These are phyloP conservation scores for Podarcis lilfordi DNA, from an alignment of 2,797 vertebrate species.

Conservation along the genomic window DNA sequence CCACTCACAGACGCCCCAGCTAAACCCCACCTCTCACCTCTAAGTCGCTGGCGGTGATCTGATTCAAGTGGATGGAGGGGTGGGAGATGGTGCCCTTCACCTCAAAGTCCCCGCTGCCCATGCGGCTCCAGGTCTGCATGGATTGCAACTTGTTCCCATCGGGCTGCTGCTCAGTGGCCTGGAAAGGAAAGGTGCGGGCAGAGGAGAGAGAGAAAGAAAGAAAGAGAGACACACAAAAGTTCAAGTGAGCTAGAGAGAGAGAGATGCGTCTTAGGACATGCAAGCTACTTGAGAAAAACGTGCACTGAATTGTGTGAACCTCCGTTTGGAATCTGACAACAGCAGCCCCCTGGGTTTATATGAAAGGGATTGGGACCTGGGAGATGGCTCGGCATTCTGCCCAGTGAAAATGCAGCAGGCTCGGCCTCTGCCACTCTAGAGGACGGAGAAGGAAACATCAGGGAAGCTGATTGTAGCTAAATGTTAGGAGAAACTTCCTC, in stretches of 20 bases:
- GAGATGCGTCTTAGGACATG: background rate
- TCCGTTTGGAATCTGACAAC: background rate
- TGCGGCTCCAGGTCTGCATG: conserved; percentile 80
- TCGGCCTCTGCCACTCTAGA: background rate
- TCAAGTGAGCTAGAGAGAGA: background rate
- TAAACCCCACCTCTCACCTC: conserved; percentile 22
- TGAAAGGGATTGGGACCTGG: background rate
- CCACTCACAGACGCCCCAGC: background rate
- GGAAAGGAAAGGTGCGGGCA: background rate
- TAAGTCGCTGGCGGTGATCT: conserved; percentile 35
- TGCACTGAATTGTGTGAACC: background rate
- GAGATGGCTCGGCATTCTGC: background rate
- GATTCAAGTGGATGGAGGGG: conserved; percentile 22
- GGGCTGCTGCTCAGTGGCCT: conserved; percentile 72
- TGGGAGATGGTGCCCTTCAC: conserved; percentile 73
- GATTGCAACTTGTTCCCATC: conserved; percentile 74
- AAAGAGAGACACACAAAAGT: too few relatives aligned
- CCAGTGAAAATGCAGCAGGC: background rate
- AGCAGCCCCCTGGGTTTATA: background rate
- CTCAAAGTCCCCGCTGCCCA: conserved; percentile 83
- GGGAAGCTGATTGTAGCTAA: background rate
- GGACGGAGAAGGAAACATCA: background rate
- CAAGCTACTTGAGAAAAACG: background rate
- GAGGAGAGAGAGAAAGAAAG: too few relatives aligned
- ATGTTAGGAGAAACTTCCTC: background rate